These are phyloP conservation scores for Actias luna DNA, from an alignment of 2,888 invertebrate species.

Conservation along the genomic window DNA sequence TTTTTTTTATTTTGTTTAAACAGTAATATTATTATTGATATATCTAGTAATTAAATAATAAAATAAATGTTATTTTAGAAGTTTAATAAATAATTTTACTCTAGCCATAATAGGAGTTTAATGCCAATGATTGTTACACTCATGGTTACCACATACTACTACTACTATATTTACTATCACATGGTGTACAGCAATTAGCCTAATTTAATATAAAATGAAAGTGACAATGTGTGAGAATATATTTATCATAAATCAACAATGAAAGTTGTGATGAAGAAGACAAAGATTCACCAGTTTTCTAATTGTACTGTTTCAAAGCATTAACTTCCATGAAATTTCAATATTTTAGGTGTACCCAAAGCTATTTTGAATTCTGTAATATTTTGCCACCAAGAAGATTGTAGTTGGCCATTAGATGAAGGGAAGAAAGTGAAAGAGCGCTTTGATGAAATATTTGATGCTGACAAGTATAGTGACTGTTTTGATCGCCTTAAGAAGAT, in stretches of 20 bases:
- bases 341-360: constrained; percentile 92
- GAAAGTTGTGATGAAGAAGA: neutral
- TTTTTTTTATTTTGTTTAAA: neutral
- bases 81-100: too few species aligned
- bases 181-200: too few species aligned
- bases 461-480: constrained; percentile 94
- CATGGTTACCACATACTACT: too few species aligned
- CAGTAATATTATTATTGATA: too few species aligned
- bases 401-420: constrained; percentile 97
- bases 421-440: constrained; percentile 95
- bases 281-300: neutral
- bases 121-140: too few species aligned
- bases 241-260: neutral
- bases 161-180: too few species aligned
- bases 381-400: constrained; percentile 99
- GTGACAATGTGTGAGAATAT: neutral
- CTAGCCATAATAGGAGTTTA: too few species aligned
- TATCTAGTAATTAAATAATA: too few species aligned
- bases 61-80: too few species aligned
- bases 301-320: neutral
- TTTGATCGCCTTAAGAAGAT: constrained; percentile 87
- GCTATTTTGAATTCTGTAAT: constrained; percentile 97
- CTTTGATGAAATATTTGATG: constrained; percentile 99
- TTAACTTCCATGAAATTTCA: neutral
- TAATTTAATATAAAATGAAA: too few species aligned